phyloP scores from a whole-genome alignment of 2,888 invertebrate genomes.

The Coenonympha arcania region DNA sequence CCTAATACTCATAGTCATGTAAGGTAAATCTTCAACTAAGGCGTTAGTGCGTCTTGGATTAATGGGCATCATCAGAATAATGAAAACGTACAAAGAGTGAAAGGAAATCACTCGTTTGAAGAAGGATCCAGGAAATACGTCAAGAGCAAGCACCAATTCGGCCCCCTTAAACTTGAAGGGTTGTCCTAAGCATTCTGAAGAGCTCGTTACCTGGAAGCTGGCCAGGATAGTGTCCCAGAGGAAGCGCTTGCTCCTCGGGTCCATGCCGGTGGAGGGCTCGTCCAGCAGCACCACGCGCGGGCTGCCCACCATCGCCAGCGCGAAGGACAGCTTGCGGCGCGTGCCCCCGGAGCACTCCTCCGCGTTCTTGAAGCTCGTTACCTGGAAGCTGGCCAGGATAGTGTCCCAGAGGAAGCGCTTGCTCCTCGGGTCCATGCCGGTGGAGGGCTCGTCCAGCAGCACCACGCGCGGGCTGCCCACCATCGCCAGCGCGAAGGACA shows the following conservation, averaged over 20 bases:
- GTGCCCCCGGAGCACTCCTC: constrained; percentile 90
- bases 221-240: constrained; percentile 87
- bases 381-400: constrained; percentile 84
- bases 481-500: constrained; percentile 90
- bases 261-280: constrained; percentile 91
- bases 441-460: constrained; percentile 87
- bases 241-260: constrained; percentile 87
- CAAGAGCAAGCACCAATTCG: too few relatives aligned
- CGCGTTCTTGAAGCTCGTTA: constrained; percentile 32
- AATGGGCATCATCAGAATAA: too few relatives aligned
- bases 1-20: too few relatives aligned
- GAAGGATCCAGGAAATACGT: too few relatives aligned
- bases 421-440: constrained; percentile 90
- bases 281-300: constrained; percentile 87
- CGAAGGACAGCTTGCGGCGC: constrained; percentile 86
- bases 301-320: constrained; percentile 87
- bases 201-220: constrained; percentile 77
- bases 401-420: constrained; percentile 89
- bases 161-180: too few relatives aligned
- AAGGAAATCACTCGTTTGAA: too few relatives aligned
- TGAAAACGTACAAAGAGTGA: too few relatives aligned
- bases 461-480: constrained; percentile 85
- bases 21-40: too few relatives aligned
- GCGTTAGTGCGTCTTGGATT: too few relatives aligned
- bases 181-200: not conserved